These are phyloP conservation scores for Macaria liturata DNA, from an alignment of 2,888 invertebrate species.

Conservation along the genomic window DNA sequence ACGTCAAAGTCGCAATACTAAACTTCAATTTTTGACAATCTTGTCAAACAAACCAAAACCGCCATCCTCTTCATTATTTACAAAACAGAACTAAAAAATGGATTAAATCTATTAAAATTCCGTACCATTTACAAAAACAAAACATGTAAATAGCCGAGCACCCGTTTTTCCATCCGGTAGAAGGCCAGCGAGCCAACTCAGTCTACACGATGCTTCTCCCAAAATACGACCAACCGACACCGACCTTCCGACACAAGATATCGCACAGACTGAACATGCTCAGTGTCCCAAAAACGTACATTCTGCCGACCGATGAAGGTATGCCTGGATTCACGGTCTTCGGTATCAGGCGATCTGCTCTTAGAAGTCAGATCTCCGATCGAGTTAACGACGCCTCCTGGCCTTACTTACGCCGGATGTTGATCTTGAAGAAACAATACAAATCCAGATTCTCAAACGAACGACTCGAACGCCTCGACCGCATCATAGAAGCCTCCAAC, in stretches of 20 bases:
- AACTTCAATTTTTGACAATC: no score
- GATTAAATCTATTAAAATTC: neutral
- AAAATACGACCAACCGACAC: conserved; percentile 5
- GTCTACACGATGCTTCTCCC: neutral
- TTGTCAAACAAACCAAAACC: no score
- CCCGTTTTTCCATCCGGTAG: neutral
- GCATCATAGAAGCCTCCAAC: conserved; percentile 65
- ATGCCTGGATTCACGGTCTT: conserved; percentile 1
- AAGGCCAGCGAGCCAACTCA: neutral
- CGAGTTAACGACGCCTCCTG: conserved; percentile 5
- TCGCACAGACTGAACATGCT: conserved; percentile 4
- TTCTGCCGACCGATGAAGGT: conserved; percentile 2
- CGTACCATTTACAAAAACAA: neutral
- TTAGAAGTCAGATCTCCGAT: conserved; percentile 1
- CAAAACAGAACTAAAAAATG: neutral
- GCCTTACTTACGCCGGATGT: conserved; percentile 28
- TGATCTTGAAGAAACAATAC: neutral
- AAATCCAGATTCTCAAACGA: neutral
- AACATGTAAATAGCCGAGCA: neutral
- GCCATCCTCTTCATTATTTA: neutral
- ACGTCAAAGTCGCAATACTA: no score
- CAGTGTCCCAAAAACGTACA: conserved; percentile 1
- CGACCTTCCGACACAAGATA: conserved; percentile 8
- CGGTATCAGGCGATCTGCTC: conserved; percentile 5
- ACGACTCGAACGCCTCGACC: conserved; percentile 43